phyloP scores from a whole-genome alignment of 2,888 invertebrate species.

The Blastobasis adustella region DNA sequence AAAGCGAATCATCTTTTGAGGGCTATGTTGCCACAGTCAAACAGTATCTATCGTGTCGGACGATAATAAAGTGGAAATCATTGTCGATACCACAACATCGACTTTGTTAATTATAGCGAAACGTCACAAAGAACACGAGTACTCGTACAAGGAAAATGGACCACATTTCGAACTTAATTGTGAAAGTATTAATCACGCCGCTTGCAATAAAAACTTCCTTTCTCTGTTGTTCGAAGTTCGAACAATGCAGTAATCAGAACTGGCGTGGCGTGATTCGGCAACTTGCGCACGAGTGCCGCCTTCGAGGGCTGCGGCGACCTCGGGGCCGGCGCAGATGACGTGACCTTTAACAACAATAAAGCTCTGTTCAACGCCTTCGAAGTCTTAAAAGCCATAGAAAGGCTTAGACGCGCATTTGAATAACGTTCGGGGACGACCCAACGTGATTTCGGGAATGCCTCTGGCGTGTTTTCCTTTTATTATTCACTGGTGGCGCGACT shows the following conservation, averaged over 20 bases:
- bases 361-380: slow-evolving; percentile 26
- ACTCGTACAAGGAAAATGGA: not conserved
- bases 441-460: too few species aligned
- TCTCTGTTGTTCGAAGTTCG: not conserved
- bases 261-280: slow-evolving; percentile 4
- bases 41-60: too few species aligned
- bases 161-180: not conserved
- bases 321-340: slow-evolving; percentile 17
- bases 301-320: slow-evolving; percentile 1
- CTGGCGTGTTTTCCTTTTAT: too few species aligned
- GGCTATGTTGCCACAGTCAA: too few species aligned
- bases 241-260: slow-evolving; percentile 6
- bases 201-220: not conserved
- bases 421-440: not conserved
- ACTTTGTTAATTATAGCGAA: too few species aligned
- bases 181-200: too few species aligned
- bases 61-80: too few species aligned
- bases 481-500: too few species aligned
- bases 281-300: not conserved
- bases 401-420: not conserved
- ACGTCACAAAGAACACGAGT: too few species aligned
- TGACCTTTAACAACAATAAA: slow-evolving; percentile 53
- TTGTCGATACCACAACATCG: too few species aligned
- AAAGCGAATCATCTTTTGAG: too few species aligned
- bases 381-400: not conserved